Percentiles rank a stretch among this genome's conserved stretches.
These are phyloP conservation scores for Gulo gulo DNA, from an alignment of 2,113 vertebrate species.

Conservation along the genomic window DNA sequence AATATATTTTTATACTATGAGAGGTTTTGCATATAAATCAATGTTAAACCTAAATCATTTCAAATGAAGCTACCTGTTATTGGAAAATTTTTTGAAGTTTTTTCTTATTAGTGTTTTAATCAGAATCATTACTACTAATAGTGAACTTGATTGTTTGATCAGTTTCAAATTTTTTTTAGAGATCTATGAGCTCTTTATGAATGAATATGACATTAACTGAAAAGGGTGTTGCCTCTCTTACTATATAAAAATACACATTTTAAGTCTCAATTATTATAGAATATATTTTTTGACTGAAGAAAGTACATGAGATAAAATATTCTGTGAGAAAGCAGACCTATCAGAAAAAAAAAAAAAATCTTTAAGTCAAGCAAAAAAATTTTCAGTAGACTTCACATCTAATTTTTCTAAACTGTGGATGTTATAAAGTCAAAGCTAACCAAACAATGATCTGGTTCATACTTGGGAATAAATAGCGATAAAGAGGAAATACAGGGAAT, in stretches of 20 bases:
- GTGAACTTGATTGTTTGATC: background rate
- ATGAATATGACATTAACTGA: background rate
- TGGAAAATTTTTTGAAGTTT: background rate
- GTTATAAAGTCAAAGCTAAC: background rate
- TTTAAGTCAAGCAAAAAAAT: background rate
- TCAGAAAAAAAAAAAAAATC: background rate
- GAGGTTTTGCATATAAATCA: background rate
- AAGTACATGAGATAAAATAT: background rate
- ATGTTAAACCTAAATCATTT: background rate
- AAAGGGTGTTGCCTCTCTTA: background rate
- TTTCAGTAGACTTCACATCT: background rate
- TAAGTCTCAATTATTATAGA: background rate
- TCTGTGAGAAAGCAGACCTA: background rate
- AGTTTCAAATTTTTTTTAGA: background rate
- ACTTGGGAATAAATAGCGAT: background rate
- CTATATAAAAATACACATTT: background rate
- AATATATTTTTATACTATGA: background rate
- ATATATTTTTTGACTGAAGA: background rate
- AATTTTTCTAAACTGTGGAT: background rate
- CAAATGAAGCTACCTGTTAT: background rate
- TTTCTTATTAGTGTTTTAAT: background rate
- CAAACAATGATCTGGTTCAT: background rate
- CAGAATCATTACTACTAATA: background rate
- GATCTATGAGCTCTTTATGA: background rate
- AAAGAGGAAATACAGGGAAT: background rate